Evolutionary conservation across 2,113 vertebrate species (phyloP).

Genomic region (Coptodon rendalli): DNA sequence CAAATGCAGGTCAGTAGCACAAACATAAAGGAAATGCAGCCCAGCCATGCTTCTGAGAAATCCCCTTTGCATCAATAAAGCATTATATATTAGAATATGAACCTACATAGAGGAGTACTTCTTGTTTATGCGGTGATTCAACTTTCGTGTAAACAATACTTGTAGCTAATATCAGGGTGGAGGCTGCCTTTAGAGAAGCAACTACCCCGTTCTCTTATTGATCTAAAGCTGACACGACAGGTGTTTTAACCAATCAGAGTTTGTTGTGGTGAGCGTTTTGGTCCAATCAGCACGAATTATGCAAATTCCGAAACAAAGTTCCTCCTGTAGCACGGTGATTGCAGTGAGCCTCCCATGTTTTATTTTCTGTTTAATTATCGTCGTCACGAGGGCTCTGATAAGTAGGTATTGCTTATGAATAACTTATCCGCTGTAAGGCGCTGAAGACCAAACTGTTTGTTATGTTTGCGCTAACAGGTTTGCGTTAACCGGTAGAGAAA

Average conservation of each 20-base stretch:
- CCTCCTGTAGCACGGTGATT: constrained; percentile 15
- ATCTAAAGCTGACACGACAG: background rate
- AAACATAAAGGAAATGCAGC: background rate
- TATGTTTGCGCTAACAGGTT: constrained; percentile 47
- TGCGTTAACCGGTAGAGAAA: constrained; percentile 33
- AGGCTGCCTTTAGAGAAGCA: background rate
- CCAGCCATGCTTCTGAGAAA: background rate
- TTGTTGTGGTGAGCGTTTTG: background rate
- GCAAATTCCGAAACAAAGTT: constrained; percentile 53
- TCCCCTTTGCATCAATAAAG: no score
- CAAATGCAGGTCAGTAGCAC: constrained; percentile 48
- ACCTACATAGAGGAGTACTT: background rate
- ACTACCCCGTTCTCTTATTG: constrained; percentile 4
- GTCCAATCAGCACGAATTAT: constrained; percentile 29
- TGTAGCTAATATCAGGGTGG: background rate
- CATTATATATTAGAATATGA: background rate
- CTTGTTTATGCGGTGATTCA: background rate
- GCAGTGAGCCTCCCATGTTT: constrained; percentile 14
- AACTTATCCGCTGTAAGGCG: background rate
- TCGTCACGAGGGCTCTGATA: background rate
- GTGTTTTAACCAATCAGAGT: constrained; percentile 7
- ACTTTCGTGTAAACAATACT: background rate
- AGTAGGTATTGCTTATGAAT: background rate
- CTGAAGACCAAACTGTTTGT: background rate
- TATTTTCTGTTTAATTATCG: background rate